These are phyloP conservation scores for Chaetodon auriga DNA, from an alignment of 2,113 vertebrate genomes.

Conservation along the genomic window DNA sequence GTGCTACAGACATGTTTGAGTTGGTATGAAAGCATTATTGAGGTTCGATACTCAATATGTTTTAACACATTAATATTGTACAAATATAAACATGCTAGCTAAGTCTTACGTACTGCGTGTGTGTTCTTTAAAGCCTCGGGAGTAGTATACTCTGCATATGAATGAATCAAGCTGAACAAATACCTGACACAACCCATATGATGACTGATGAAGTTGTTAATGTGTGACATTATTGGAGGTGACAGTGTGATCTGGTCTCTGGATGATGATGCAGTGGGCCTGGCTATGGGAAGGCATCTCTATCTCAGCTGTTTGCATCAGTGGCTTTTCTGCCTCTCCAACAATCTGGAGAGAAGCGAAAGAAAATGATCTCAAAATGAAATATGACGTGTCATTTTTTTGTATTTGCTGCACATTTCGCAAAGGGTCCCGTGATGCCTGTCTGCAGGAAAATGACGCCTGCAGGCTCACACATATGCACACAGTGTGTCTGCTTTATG, in stretches of 20 bases:
- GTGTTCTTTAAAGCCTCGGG: constrained; percentile 27
- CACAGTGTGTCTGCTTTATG: constrained; percentile 42
- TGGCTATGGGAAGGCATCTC: constrained; percentile 25
- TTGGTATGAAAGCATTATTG: background rate
- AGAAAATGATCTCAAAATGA: constrained; percentile 56
- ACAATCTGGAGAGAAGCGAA: constrained; percentile 34
- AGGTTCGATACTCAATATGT: background rate
- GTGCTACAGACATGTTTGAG: background rate
- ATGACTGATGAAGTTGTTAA: constrained; percentile 75
- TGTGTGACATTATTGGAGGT: constrained; percentile 71
- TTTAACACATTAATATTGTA: background rate
- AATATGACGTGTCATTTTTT: constrained; percentile 62
- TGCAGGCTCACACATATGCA: background rate
- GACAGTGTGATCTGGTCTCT: constrained; percentile 65
- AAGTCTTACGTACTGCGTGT: background rate
- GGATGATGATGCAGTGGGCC: constrained; percentile 60
- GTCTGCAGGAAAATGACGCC: constrained; percentile 39
- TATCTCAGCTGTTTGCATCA: constrained; percentile 47
- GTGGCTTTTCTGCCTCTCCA: constrained; percentile 40
- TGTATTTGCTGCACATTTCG: constrained; percentile 62
- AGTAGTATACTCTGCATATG: constrained; percentile 40
- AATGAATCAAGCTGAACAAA: constrained; percentile 65
- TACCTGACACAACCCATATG: constrained; percentile 66
- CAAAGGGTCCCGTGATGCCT: constrained; percentile 28
- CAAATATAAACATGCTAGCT: background rate